Base-by-base conservation (phyloP, 2,113 vertebrate species). In the Arenaria interpres region DNA sequence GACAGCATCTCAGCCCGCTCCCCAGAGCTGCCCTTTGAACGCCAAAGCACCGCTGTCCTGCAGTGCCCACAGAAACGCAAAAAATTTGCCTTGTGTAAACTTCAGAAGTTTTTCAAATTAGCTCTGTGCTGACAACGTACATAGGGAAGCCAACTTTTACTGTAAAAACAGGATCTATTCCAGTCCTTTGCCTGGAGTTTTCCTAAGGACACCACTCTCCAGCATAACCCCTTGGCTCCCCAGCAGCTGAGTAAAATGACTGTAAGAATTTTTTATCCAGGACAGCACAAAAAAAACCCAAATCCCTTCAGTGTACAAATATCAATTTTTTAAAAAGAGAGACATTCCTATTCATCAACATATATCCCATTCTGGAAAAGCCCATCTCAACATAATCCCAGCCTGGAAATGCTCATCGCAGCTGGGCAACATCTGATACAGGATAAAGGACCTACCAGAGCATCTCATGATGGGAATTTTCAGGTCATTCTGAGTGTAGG, bases 1-100 rank as follows among this genome's bases (percentile, higher is more conserved):
- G 73, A 59, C 2, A 0, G 66, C 75, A 60, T 33, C 72, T 77
- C 81, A 62, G 63, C 23, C 50, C 0, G 0, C 53, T 68, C 24
- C 56, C 63, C 86, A 59, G 63, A 59, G 22, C 63, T 64, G 63
- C 48, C 33, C 71, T 84, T 86, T 68, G 77, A 83, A 93, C 76
- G 63, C 27, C 41, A 69, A 84, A 90, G 77, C 60, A 86, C 54
- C 2, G 12, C 59, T 79, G 82, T 66, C 62, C 62, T 62, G 48
- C 88, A 45, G 16, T 43, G 84, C 77, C 73, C 91, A 81, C 33
- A 89, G 73, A 91, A 90, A 93, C 0, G 4, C 50, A 78, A 87
- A 92, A 78, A 23, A 93, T 41, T 17, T 62, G 73, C 66, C 83
- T 81, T 79, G 74, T 87, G 62, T 88, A 92, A 96, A 91, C 90